Percentiles rank a stretch among this genome's conserved stretches.
These are phyloP conservation scores for Periophthalmus modestus DNA, from an alignment of 2,113 vertebrate species.

Conservation along the genomic window DNA sequence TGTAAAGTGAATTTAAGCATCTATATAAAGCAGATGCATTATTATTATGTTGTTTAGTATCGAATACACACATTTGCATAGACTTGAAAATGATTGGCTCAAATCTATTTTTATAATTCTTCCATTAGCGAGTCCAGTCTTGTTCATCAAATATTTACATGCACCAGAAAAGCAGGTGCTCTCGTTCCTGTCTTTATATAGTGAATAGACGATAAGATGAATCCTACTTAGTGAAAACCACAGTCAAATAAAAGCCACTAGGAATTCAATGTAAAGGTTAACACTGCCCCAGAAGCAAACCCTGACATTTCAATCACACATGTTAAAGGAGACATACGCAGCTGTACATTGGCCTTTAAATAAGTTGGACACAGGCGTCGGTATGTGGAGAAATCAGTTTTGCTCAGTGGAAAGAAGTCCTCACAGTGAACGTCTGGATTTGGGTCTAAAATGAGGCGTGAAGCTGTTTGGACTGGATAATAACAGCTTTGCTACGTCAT, in stretches of 20 bases:
- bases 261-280: conserved; percentile 48
- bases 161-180: conserved; percentile 19
- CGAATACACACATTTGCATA: conserved; percentile 14
- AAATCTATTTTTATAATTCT: neutral
- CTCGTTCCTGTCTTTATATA: conserved; percentile 16
- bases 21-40: too few relatives aligned
- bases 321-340: neutral
- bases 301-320: conserved; percentile 32
- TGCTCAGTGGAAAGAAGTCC: too few relatives aligned
- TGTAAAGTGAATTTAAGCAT: too few relatives aligned
- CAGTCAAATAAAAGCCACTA: conserved; percentile 69
- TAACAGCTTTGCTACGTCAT: too few relatives aligned
- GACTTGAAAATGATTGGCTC: conserved; percentile 48
- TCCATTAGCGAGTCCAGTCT: conserved; percentile 1
- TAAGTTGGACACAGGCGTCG: too few relatives aligned
- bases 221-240: conserved; percentile 44
- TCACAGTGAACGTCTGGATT: too few relatives aligned
- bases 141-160: conserved; percentile 28
- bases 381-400: neutral
- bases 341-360: neutral
- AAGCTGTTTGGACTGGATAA: too few relatives aligned
- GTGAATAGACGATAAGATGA: conserved; percentile 41
- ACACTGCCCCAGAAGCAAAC: conserved; percentile 52
- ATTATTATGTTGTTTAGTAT: too few relatives aligned
- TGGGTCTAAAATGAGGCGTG: too few relatives aligned